Conservation (phyloP, 2,888 invertebrate genomes). For the Scaptomyza flava region DNA sequence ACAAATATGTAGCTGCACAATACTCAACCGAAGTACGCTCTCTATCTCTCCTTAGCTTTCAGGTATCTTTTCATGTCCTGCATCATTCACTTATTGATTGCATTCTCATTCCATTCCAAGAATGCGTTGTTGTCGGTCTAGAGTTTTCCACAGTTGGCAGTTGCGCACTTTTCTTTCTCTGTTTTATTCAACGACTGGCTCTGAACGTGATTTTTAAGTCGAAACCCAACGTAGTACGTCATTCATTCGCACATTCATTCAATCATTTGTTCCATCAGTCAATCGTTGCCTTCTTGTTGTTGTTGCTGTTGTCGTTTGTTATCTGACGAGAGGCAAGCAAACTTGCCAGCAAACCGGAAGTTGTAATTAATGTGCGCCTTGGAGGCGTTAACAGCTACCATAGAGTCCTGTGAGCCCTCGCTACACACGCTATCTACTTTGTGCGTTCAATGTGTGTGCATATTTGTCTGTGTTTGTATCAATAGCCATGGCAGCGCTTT, state of each 20-base stretch:
- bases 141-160: conserved; percentile 43
- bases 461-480: conserved; percentile 12
- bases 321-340: conserved; percentile 35
- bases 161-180: conserved; percentile 48
- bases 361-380: conserved; percentile 76
- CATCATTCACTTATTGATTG: conserved; percentile 52
- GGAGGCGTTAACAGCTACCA: conserved; percentile 68
- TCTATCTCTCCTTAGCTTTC: background rate
- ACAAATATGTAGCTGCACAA: conserved; percentile 11
- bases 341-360: conserved; percentile 62
- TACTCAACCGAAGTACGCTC: no score
- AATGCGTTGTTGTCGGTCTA: conserved; percentile 23
- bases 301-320: conserved; percentile 13
- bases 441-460: conserved; percentile 1
- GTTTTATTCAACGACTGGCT: conserved; percentile 31
- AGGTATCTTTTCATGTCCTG: conserved; percentile 12
- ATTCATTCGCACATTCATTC: conserved; percentile 42
- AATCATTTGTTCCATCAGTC: conserved; percentile 54
- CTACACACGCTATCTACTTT: conserved; percentile 3
- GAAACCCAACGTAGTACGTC: conserved; percentile 45
- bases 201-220: conserved; percentile 72
- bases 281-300: conserved; percentile 54
- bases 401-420: conserved; percentile 44
- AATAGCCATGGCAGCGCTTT: conserved; percentile 50
- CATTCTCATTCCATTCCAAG: conserved; percentile 31